Percentiles rank a stretch among this genome's conserved stretches.
phyloP scores from a whole-genome alignment of 2,113 vertebrate species.

The Pomatorhinus ruficollis region DNA sequence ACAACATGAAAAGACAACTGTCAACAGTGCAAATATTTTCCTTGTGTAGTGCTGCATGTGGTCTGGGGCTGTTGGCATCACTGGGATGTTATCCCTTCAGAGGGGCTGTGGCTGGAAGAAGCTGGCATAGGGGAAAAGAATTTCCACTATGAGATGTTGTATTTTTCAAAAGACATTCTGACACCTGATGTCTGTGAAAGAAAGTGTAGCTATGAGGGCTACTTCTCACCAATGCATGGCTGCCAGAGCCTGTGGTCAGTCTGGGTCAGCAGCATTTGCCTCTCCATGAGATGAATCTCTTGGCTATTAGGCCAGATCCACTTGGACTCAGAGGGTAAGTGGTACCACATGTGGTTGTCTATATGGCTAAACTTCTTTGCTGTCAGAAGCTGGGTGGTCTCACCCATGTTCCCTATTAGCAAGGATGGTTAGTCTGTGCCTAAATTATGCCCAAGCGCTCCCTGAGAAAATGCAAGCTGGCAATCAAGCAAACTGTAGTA shows the following conservation, averaged over 20 bases:
- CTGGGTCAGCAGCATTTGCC: not conserved
- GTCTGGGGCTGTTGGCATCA: not conserved
- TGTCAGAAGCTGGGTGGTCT: not conserved
- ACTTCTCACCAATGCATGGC: not conserved
- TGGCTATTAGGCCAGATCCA: not conserved
- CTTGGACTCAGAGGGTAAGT: not conserved
- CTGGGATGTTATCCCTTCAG: not conserved
- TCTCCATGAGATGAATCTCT: not conserved
- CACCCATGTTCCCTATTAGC: not conserved
- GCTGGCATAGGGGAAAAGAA: not conserved
- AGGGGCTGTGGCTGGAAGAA: not conserved
- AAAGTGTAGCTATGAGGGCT: not conserved
- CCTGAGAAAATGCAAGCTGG: not conserved
- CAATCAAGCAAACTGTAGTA: not conserved
- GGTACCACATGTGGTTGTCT: not conserved
- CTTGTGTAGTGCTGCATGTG: not conserved
- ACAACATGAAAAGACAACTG: not conserved
- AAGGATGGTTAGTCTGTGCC: not conserved
- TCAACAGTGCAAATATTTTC: not conserved
- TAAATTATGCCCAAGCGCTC: not conserved
- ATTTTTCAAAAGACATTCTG: not conserved
- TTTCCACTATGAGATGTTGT: not conserved
- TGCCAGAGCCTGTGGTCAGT: not conserved
- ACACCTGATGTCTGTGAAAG: not conserved
- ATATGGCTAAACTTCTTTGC: not conserved